Percentiles rank a stretch among this genome's conserved stretches.
These are phyloP conservation scores for Solea senegalensis DNA, from an alignment of 2,113 vertebrate species.

Conservation along the genomic window DNA sequence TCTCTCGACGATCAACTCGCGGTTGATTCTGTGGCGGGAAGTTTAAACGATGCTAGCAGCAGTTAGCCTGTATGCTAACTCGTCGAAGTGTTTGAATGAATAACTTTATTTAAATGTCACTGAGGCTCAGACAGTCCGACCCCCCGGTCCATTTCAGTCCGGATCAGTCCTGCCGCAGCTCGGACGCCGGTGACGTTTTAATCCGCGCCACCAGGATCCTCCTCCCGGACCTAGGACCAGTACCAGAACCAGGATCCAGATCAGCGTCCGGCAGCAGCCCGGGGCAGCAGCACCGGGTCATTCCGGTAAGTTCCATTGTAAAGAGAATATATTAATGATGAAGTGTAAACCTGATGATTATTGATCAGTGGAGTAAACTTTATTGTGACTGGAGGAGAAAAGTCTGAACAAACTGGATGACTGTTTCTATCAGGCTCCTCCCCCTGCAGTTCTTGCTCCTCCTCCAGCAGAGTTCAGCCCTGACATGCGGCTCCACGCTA, in stretches of 20 bases:
- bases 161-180: constrained; percentile 14
- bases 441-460: constrained; percentile 28
- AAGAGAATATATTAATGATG: too few relatives aligned
- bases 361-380: too few relatives aligned
- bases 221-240: not conserved
- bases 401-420: too few relatives aligned
- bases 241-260: not conserved
- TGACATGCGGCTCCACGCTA: not conserved
- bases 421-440: too few relatives aligned
- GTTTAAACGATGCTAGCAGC: constrained; percentile 48
- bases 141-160: not conserved
- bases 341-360: too few relatives aligned
- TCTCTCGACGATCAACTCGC: not conserved
- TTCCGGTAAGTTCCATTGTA: not conserved
- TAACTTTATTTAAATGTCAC: not conserved
- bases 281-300: not conserved
- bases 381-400: too few relatives aligned
- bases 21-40: constrained; percentile 55
- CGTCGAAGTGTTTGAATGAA: not conserved
- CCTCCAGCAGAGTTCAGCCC: not conserved
- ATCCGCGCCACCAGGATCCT: constrained; percentile 28
- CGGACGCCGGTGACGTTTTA: constrained; percentile 38
- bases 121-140: constrained; percentile 1
- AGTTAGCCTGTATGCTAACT: constrained; percentile 6
- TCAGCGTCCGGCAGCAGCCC: not conserved